Evolutionary conservation across 2,797 vertebrate species (phyloP).

Genomic region (Nannoperca obscura): DNA sequence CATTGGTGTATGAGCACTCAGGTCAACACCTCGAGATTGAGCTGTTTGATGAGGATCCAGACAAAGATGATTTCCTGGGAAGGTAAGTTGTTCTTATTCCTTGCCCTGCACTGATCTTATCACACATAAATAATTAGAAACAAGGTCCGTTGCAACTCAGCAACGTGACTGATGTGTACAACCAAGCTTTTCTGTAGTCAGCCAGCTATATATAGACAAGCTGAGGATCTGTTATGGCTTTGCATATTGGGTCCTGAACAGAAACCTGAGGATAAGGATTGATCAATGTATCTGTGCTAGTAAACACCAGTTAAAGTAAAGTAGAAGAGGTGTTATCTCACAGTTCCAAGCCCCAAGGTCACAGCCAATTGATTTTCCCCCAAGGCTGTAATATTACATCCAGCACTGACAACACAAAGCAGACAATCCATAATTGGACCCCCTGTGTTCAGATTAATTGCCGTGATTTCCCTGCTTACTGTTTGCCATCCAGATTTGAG

Average conservation of each 20-base stretch:
- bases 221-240: neutral
- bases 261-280: neutral
- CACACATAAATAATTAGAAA: constrained; percentile 1
- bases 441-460: constrained; percentile 41
- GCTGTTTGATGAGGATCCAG: constrained; percentile 98
- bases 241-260: neutral
- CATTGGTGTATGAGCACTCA: constrained; percentile 93
- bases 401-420: constrained; percentile 17
- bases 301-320: constrained; percentile 23
- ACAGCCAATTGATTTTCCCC: constrained; percentile 40
- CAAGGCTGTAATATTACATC: constrained; percentile 50
- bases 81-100: constrained; percentile 84
- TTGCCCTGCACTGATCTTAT: constrained; percentile 28
- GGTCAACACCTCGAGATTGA: constrained; percentile 97
- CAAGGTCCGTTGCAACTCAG: constrained; percentile 7
- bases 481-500: constrained; percentile 25
- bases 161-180: neutral
- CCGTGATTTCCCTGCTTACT: constrained; percentile 32
- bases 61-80: constrained; percentile 98
- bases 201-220: neutral
- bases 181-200: neutral
- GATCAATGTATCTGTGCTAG: neutral
- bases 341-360: constrained; percentile 31
- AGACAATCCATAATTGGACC: constrained; percentile 48
- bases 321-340: neutral